phyloP scores from a whole-genome alignment of 1,140 invertebrate species.

The Brachionus rubens region DNA sequence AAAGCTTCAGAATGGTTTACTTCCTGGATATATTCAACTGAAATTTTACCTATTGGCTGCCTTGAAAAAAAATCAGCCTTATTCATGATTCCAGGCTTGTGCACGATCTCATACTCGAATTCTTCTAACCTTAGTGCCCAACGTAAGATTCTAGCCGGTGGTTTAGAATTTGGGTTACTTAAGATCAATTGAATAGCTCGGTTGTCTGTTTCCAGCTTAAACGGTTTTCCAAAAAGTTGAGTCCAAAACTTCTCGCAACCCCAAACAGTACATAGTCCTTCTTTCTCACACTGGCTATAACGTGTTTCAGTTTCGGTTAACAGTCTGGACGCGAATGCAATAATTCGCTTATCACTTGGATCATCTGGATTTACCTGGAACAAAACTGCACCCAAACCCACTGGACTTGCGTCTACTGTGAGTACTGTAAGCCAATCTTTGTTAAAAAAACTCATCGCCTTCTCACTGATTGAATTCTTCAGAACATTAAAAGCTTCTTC shows the following conservation, averaged over 20 bases:
- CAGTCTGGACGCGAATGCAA: constrained; percentile 51
- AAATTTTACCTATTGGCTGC: neutral
- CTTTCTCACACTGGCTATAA: constrained; percentile 53
- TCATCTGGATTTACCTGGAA: constrained; percentile 50
- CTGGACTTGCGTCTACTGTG: constrained; percentile 50
- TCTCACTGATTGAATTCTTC: neutral
- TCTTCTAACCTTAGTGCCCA: neutral
- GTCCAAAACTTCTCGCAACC: neutral
- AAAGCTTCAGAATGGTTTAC: neutral
- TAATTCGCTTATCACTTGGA: constrained; percentile 40
- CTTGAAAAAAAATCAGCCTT: too few species aligned
- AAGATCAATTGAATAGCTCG: neutral
- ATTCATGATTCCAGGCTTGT: neutral
- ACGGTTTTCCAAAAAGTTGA: neutral
- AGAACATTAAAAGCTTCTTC: neutral
- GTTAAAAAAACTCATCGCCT: constrained; percentile 7
- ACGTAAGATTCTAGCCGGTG: constrained; percentile 3
- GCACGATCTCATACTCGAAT: neutral
- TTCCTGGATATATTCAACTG: constrained; percentile 54
- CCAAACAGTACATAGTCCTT: constrained; percentile 47
- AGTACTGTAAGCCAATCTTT: neutral
- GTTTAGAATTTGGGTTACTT: neutral
- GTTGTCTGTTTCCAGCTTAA: neutral
- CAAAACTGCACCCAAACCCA: constrained; percentile 61
- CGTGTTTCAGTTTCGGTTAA: constrained; percentile 49